A percentile compares a stretch with the other conserved stretches of the same genome.
Conservation (phyloP, 2,113 vertebrate genomes). For the Leuciscus idus region DNA sequence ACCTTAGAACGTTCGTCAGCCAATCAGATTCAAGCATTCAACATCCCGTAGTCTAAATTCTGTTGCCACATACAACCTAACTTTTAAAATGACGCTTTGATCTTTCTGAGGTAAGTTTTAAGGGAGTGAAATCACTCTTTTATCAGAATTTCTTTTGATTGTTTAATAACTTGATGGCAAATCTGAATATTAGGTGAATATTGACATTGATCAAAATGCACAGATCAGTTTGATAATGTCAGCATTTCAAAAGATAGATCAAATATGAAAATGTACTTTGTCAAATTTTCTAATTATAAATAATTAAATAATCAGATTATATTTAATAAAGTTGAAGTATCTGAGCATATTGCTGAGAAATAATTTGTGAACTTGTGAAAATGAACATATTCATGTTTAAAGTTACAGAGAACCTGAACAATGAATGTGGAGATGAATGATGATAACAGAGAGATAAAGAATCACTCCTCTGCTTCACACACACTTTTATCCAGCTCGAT, state of each 20-base stretch:
- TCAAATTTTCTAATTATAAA: too few species aligned
- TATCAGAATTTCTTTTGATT: not conserved
- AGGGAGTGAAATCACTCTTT: not conserved
- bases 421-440: not conserved
- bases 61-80: too few species aligned
- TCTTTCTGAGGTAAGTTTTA: not conserved
- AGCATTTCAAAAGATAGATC: not conserved
- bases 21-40: too few species aligned
- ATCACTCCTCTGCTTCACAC: not conserved
- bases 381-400: too few species aligned
- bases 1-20: too few species aligned
- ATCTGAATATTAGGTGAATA: not conserved
- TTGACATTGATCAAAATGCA: not conserved
- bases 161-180: not conserved
- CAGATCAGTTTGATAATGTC: not conserved
- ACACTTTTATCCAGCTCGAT: too few species aligned
- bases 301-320: not conserved
- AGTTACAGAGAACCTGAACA: not conserved
- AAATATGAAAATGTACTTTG: not conserved
- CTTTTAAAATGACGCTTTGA: not conserved
- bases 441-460: not conserved
- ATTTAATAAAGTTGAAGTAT: not conserved
- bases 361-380: too few species aligned
- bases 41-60: too few species aligned
- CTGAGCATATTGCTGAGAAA: too few species aligned